Evolutionary conservation across 2,888 invertebrate species (phyloP).

Genomic region (Argyra leucocephala): DNA sequence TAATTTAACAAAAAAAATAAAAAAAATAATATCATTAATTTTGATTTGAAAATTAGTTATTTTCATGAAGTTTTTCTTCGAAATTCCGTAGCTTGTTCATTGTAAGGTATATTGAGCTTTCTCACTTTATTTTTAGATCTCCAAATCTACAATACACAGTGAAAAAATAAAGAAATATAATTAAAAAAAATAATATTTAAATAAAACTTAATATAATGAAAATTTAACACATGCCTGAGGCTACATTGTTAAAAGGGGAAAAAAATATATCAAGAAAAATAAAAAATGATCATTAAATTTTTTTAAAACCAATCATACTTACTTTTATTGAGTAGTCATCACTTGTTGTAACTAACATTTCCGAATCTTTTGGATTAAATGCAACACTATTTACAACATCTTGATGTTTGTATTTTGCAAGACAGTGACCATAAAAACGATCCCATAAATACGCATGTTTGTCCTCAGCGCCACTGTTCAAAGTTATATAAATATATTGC

Average conservation of each 20-base stretch:
- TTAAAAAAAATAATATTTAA: background rate
- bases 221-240: background rate
- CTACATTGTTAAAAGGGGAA: background rate
- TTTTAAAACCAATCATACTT: constrained; percentile 9
- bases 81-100: constrained; percentile 10
- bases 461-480: constrained; percentile 70
- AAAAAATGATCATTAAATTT: background rate
- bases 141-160: too few species aligned
- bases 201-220: too few species aligned
- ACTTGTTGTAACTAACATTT: constrained; percentile 73
- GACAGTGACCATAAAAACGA: constrained; percentile 67
- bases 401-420: constrained; percentile 63
- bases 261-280: background rate
- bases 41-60: too few species aligned
- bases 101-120: background rate
- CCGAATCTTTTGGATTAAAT: constrained; percentile 69
- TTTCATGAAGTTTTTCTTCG: constrained; percentile 13
- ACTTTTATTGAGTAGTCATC: constrained; percentile 69
- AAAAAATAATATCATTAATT: too few species aligned
- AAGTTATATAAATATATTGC: constrained; percentile 7
- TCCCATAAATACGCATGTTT: constrained; percentile 78
- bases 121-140: constrained; percentile 18
- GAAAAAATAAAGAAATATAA: background rate
- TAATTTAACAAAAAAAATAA: too few species aligned
- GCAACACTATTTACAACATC: constrained; percentile 80